phyloP scores from a whole-genome alignment of 2,888 invertebrate species.

The Prostheceraeus crozeri region DNA sequence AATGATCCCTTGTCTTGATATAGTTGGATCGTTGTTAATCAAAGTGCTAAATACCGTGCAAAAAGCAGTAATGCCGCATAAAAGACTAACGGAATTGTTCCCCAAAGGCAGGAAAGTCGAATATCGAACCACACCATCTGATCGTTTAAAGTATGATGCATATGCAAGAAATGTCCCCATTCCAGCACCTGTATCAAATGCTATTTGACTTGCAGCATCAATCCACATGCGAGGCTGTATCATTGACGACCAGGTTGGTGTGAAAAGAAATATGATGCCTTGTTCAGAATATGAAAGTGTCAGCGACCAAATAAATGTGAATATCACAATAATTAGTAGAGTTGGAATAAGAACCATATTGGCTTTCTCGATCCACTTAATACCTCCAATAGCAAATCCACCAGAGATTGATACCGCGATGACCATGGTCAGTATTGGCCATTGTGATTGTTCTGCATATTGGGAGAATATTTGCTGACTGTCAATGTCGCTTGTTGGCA shows the following conservation, averaged over 20 bases:
- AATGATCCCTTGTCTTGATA: conserved; percentile 40
- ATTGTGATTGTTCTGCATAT: too few relatives aligned
- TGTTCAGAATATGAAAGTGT: conserved; percentile 45
- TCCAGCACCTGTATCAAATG: conserved; percentile 51
- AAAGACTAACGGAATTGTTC: conserved; percentile 49
- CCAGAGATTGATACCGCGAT: conserved; percentile 45
- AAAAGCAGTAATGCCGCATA: conserved; percentile 48
- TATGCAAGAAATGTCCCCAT: conserved; percentile 48
- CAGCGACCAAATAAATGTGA: conserved; percentile 50
- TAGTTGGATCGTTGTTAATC: conserved; percentile 38
- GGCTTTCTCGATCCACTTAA: conserved; percentile 50
- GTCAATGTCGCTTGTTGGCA: conserved; percentile 44
- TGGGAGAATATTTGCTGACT: conserved; percentile 45
- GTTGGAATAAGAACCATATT: conserved; percentile 48
- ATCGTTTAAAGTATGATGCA: conserved; percentile 47
- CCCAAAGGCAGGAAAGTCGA: conserved; percentile 45
- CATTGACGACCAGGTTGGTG: conserved; percentile 51
- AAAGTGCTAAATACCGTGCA: conserved; percentile 48
- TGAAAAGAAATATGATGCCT: conserved; percentile 48
- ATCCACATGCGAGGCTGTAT: conserved; percentile 50
- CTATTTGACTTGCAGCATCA: conserved; percentile 50
- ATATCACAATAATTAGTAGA: conserved; percentile 45
- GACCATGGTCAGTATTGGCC: conserved; percentile 47
- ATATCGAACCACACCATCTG: conserved; percentile 47
- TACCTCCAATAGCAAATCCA: conserved; percentile 46